Conservation (phyloP, 2,888 invertebrate genomes). For the Lasioglossum pauxillum region DNA sequence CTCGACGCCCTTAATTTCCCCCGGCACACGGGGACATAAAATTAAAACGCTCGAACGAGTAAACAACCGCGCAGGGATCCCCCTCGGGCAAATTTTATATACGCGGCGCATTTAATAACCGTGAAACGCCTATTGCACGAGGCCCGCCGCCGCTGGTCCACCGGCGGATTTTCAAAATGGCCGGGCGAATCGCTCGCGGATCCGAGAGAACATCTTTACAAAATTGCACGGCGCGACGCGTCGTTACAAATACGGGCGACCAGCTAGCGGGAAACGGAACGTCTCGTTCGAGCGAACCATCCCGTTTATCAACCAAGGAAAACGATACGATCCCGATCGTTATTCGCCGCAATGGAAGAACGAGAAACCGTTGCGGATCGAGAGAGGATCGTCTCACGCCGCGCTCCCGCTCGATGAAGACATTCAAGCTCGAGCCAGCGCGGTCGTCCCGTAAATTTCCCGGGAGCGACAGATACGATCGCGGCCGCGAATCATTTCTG, state of each 20-base stretch:
- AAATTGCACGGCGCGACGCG: conserved; percentile 18
- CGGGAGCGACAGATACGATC: conserved; percentile 77
- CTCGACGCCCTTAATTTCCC: conserved; percentile 70
- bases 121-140: background rate
- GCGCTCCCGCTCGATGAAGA: conserved; percentile 71
- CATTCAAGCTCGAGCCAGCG: conserved; percentile 71
- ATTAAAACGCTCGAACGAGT: conserved; percentile 62
- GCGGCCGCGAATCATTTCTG: conserved; percentile 75
- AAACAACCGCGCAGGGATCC: conserved; percentile 51
- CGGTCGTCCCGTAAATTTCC: conserved; percentile 78
- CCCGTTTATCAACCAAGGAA: conserved; percentile 46
- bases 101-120: background rate
- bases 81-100: conserved; percentile 16
- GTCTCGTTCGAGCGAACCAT: conserved; percentile 23
- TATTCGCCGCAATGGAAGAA: conserved; percentile 43
- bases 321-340: conserved; percentile 51
- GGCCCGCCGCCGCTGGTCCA: background rate
- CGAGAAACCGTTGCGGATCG: conserved; percentile 53
- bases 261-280: conserved; percentile 25
- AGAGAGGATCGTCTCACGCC: conserved; percentile 39
- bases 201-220: background rate
- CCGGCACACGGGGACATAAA: conserved; percentile 59
- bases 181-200: background rate
- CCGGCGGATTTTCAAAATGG: background rate
- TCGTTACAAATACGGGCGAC: background rate